These are phyloP conservation scores for Indicator maculatus DNA, from an alignment of 2,113 vertebrate genomes.

Conservation along the genomic window DNA sequence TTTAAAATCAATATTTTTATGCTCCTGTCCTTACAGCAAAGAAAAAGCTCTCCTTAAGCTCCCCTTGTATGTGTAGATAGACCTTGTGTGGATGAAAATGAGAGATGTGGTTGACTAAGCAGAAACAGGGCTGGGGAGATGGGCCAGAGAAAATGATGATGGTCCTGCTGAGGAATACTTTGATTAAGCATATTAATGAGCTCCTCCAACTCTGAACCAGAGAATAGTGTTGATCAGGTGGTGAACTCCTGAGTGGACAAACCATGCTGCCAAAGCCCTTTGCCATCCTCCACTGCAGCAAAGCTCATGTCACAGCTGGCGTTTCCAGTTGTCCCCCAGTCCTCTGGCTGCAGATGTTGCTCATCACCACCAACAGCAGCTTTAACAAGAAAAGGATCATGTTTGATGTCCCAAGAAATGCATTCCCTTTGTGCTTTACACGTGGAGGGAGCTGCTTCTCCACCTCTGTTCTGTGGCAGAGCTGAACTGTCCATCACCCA, in stretches of 20 bases:
- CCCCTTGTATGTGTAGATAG: no score
- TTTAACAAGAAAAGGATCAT: background rate
- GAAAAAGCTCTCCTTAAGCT: background rate
- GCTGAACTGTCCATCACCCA: background rate
- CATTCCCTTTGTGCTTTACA: background rate
- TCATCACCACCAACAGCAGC: background rate
- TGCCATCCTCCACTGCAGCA: background rate
- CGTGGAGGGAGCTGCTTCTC: background rate
- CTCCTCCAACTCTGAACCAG: background rate
- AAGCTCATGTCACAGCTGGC: accelerated
- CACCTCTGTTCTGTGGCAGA: background rate
- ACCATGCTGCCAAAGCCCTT: background rate
- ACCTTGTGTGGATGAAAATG: background rate
- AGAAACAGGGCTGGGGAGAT: background rate
- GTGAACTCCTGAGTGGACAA: background rate
- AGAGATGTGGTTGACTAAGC: background rate
- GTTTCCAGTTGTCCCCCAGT: background rate
- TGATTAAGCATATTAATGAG: background rate
- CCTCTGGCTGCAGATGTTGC: background rate
- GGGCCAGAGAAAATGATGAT: background rate
- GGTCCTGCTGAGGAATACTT: background rate
- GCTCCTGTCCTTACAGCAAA: background rate
- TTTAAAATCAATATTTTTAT: background rate
- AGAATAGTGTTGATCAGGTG: background rate
- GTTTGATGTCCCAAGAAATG: background rate